Conservation (phyloP, 2,113 vertebrate species). For the Leptocoma aspasia region DNA sequence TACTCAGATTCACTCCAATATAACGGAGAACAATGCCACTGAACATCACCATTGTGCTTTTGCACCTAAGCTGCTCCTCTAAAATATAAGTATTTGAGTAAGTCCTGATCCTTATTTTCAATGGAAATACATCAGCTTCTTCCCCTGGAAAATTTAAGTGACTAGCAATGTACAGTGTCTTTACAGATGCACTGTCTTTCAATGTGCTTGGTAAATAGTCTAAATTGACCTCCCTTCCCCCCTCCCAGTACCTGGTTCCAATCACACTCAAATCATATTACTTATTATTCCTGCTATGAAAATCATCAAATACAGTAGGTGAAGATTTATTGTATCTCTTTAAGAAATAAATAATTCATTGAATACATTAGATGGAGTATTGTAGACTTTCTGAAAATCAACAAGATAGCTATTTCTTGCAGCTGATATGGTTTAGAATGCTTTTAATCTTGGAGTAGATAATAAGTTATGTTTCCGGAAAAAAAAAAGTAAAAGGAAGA, state of each 20-base stretch:
- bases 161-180: not conserved
- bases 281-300: slow-evolving; percentile 69
- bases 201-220: not conserved
- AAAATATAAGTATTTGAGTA: not conserved
- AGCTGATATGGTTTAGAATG: slow-evolving; percentile 50
- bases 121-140: not conserved
- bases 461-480: slow-evolving; percentile 53
- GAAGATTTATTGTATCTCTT: slow-evolving; percentile 70
- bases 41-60: not conserved
- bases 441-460: slow-evolving; percentile 58
- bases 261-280: slow-evolving; percentile 59
- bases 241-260: slow-evolving; percentile 34
- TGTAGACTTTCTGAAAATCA: slow-evolving; percentile 66
- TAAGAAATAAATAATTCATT: slow-evolving; percentile 73
- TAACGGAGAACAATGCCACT: not conserved
- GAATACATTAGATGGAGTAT: slow-evolving; percentile 64
- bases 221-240: slow-evolving; percentile 38
- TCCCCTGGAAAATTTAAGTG: not conserved
- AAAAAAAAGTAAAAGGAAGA: not conserved
- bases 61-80: slow-evolving; percentile 18
- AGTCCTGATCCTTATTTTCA: not conserved
- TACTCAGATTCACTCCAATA: slow-evolving; percentile 22
- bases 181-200: not conserved
- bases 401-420: slow-evolving; percentile 41
- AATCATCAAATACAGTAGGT: slow-evolving; percentile 66